Evolutionary conservation across 2,113 vertebrate species (phyloP), one percentile per base, ranked within the genome.

Genomic region (Trematocara marginatum): DNA sequence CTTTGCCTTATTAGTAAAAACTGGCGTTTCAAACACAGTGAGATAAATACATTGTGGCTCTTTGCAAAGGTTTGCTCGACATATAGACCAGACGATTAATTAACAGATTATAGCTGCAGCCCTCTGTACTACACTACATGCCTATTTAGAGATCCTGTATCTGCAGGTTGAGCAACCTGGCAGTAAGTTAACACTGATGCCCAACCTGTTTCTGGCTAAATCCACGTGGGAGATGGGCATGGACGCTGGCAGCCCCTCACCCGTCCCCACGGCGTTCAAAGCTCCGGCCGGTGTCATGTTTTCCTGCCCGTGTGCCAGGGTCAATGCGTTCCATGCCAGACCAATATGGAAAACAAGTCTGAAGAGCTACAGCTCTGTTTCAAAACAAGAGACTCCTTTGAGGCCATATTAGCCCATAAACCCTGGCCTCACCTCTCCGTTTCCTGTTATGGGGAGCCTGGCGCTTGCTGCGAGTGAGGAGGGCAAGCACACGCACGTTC

Each of bases 361-460:
- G 90, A 95, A 93, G 93, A 93, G 92, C 90, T 90, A 86, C 90
- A 90, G 92, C 91, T 86, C 91, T 93, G 92, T 92, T 91, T 92
- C 79, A 90, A 92, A 95, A 94, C 94, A 95, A 95, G 92, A 94
- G 84, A 86, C 93, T 94, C 92, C 90, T 94, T 93, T 92, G 91
- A 95, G 94, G 90, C 84, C 34, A 15, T 69, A 81, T 91, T 91
- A 93, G 89, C 89, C 92, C 91, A 88, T 90, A 95, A 93, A 94
- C 94, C 92, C 89, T 88, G 93, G 92, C 92, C 93, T 95, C 95
- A 95, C 93, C 95, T 93, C 80, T 38, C 86, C 5, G 86, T 82
- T 95, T 95, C 95, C 95, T 95, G 95, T 95, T 93, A 93, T 93
- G 93, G 89, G 92, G 88, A 92, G 89, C 61, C 69, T 79, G 78